Conservation (phyloP, 92 coral and sea anemone genomes). For the Parazoanthus swiftii region DNA sequence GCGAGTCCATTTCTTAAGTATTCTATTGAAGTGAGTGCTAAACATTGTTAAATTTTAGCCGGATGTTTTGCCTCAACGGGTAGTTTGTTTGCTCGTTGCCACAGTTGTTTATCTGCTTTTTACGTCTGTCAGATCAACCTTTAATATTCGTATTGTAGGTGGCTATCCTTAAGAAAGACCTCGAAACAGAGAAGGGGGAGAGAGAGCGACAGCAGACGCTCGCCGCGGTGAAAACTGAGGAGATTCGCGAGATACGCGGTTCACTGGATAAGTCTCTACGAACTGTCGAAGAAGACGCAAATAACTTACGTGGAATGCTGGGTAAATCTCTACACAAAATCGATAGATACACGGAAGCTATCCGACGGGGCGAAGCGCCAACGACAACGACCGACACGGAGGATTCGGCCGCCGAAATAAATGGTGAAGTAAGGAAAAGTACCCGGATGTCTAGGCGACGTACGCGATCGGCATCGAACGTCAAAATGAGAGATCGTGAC, state of each 20-base stretch:
- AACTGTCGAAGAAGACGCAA: conserved; percentile 88
- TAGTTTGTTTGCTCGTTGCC: no score
- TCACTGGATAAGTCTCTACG: conserved; percentile 82
- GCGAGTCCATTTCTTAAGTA: no score
- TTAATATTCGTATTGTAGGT: conserved; percentile 38
- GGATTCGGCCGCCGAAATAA: conserved; percentile 64
- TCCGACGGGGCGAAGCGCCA: conserved; percentile 68
- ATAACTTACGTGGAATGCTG: conserved; percentile 82
- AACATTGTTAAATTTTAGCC: no score
- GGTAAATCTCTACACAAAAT: conserved; percentile 88
- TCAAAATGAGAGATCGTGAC: conserved; percentile 46
- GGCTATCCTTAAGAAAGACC: conserved; percentile 61
- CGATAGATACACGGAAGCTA: conserved; percentile 78
- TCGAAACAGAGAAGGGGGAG: conserved; percentile 64
- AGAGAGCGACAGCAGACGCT: conserved; percentile 55
- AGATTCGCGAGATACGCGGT: conserved; percentile 82
- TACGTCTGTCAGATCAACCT: not conserved
- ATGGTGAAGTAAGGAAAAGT: conserved; percentile 46
- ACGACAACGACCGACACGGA: conserved; percentile 61
- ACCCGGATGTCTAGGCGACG: conserved; percentile 63
- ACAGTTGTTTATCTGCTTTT: not conserved
- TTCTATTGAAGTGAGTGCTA: no score
- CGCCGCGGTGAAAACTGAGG: conserved; percentile 77
- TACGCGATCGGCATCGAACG: conserved; percentile 64
- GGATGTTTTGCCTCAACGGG: no score